phyloP scores from a whole-genome alignment of 1,140 invertebrate genomes.

The Hirudo medicinalis region DNA sequence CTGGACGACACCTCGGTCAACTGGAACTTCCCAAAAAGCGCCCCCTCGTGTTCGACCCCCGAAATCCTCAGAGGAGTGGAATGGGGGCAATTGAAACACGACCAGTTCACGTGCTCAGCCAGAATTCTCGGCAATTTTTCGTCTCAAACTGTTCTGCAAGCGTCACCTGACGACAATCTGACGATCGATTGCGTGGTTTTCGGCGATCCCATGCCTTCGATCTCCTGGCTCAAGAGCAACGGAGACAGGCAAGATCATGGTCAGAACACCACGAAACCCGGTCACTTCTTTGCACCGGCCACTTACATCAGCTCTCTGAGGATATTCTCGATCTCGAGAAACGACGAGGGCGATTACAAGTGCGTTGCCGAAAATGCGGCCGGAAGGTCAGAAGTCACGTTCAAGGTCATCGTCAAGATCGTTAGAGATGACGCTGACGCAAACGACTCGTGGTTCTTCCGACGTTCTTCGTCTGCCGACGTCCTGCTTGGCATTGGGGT shows the following conservation, averaged over 20 bases:
- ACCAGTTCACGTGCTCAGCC: slow-evolving; percentile 21
- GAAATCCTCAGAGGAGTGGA: slow-evolving; percentile 8
- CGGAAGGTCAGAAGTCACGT: slow-evolving; percentile 26
- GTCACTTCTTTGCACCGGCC: not conserved
- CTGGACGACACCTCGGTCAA: slow-evolving; percentile 1
- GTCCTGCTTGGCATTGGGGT: not conserved
- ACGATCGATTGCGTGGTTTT: slow-evolving; percentile 18
- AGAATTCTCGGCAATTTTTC: slow-evolving; percentile 14
- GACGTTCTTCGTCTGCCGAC: not conserved
- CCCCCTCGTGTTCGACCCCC: slow-evolving; percentile 6
- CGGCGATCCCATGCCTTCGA: slow-evolving; percentile 19
- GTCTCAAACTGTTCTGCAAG: slow-evolving; percentile 4
- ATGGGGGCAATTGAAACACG: slow-evolving; percentile 18
- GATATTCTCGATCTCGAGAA: slow-evolving; percentile 8
- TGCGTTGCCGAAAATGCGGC: slow-evolving; percentile 31
- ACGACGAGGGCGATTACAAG: slow-evolving; percentile 26
- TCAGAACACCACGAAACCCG: not conserved
- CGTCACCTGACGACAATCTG: slow-evolving; percentile 14
- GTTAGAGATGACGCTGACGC: not conserved
- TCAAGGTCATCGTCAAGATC: slow-evolving; percentile 25
- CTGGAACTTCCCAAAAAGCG: slow-evolving; percentile 1
- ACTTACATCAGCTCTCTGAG: slow-evolving; percentile 12
- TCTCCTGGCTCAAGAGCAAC: slow-evolving; percentile 16
- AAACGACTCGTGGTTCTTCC: not conserved
- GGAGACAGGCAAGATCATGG: not conserved